A percentile compares a stretch with the other conserved stretches of the same genome.
Evolutionary conservation across 2,113 vertebrate species (phyloP).

Genomic region (Rissa tridactyla): DNA sequence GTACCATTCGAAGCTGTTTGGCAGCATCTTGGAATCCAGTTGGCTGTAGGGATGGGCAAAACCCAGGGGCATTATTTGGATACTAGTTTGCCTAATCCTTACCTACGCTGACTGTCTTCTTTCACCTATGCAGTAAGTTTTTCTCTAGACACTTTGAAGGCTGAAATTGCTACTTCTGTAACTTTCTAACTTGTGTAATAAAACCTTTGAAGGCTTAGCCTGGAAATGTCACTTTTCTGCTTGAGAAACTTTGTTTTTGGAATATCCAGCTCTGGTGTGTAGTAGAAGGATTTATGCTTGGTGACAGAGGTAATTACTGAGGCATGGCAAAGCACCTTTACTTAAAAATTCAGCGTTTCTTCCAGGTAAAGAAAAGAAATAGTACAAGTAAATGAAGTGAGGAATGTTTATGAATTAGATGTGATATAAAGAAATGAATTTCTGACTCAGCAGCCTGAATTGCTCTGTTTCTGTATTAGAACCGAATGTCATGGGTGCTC

Average conservation of each 20-base stretch:
- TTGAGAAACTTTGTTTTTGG: slow-evolving; percentile 24
- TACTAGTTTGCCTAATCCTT: background rate
- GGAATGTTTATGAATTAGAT: slow-evolving; percentile 31
- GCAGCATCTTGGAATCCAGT: background rate
- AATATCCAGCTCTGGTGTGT: background rate
- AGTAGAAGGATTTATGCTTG: slow-evolving; percentile 51
- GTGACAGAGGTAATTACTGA: slow-evolving; percentile 31
- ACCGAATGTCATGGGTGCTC: background rate
- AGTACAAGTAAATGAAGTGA: slow-evolving; percentile 39
- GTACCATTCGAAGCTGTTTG: rapidly evolving
- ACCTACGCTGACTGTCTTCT: background rate
- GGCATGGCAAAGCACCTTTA: slow-evolving; percentile 6
- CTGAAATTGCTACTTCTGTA: background rate
- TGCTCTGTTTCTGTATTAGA: background rate
- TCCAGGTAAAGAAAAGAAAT: slow-evolving; percentile 34
- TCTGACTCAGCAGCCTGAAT: slow-evolving; percentile 34
- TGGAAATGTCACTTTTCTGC: slow-evolving; percentile 58
- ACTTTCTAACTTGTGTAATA: background rate
- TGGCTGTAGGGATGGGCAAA: background rate
- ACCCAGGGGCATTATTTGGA: background rate
- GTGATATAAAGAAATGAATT: slow-evolving; percentile 15
- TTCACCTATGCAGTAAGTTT: background rate
- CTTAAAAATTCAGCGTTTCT: slow-evolving; percentile 14
- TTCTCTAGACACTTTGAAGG: background rate
- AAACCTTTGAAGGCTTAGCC: background rate